Percentiles rank a stretch among this genome's conserved stretches.
Evolutionary conservation across 2,113 vertebrate genomes (phyloP).

Genomic region (Thermophis baileyi): DNA sequence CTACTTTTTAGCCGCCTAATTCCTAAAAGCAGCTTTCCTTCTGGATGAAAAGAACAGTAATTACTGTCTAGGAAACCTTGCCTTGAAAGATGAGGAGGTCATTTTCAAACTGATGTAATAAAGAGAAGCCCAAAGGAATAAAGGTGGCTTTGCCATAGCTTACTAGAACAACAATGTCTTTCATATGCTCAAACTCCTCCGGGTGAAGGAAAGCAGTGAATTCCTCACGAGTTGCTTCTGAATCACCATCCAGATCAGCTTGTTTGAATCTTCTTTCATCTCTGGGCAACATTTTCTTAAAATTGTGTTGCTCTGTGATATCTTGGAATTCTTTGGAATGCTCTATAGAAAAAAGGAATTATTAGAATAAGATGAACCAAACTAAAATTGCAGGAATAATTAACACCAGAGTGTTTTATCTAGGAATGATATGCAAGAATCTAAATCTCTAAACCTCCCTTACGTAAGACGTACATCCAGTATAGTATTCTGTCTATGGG

Average conservation of each 20-base stretch:
- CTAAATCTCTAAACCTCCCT: neutral
- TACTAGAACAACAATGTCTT: conserved; percentile 91
- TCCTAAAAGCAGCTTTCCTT: neutral
- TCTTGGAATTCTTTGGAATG: conserved; percentile 92
- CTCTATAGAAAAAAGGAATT: conserved; percentile 65
- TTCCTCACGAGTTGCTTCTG: conserved; percentile 85
- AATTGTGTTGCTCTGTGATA: conserved; percentile 86
- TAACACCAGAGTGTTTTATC: neutral
- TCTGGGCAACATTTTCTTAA: conserved; percentile 96
- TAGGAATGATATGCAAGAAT: neutral
- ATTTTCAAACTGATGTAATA: conserved; percentile 14
- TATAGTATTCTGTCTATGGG: neutral
- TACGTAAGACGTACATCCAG: neutral
- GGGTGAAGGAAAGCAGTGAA: conserved; percentile 96
- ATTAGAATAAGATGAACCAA: neutral
- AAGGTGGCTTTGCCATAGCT: conserved; percentile 56
- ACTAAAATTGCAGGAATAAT: neutral
- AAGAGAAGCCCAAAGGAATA: conserved; percentile 9
- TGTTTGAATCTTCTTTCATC: conserved; percentile 90
- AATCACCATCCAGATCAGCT: conserved; percentile 84
- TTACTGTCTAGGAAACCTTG: conserved; percentile 13
- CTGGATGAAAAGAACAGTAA: neutral
- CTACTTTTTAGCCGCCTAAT: neutral
- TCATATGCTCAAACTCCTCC: conserved; percentile 98
- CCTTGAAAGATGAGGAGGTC: conserved; percentile 15